phyloP scores from a whole-genome alignment of 2,797 vertebrate species.

The Tapirus indicus region DNA sequence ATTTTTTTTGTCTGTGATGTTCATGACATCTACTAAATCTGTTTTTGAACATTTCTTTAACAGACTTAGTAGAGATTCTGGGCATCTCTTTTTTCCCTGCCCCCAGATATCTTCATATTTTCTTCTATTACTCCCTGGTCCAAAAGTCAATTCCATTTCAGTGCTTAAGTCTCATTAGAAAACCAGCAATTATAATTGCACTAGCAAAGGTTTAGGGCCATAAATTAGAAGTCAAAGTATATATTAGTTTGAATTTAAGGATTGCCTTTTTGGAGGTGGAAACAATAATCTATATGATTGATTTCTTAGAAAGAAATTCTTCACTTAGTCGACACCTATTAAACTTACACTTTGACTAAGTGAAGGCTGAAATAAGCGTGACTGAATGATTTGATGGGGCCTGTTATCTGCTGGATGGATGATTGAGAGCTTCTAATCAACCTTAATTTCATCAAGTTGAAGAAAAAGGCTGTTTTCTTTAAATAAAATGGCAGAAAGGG shows the following conservation, averaged over 20 bases:
- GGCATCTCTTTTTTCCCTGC: background rate
- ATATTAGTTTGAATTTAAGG: background rate
- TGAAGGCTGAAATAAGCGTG: slow-evolving; percentile 13
- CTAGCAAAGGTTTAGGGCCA: background rate
- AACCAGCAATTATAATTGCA: background rate
- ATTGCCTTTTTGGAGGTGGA: background rate
- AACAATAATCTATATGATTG: background rate
- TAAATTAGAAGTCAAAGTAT: background rate
- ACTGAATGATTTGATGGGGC: background rate
- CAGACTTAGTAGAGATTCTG: background rate
- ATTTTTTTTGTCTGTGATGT: background rate
- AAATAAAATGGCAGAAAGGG: slow-evolving; percentile 15
- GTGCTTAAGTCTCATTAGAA: background rate
- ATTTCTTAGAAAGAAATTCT: background rate
- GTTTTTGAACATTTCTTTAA: slow-evolving; percentile 29
- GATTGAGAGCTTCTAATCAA: background rate
- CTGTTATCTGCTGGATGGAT: background rate
- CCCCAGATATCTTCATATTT: background rate
- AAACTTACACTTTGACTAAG: slow-evolving; percentile 57
- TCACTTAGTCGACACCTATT: background rate
- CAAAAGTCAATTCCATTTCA: slow-evolving; percentile 12
- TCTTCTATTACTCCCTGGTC: background rate
- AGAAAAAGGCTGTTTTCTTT: slow-evolving; percentile 65
- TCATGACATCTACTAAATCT: background rate
- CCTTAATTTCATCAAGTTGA: slow-evolving; percentile 30